Base-by-base conservation (phyloP, 2,113 vertebrate species). In the Rhinopomastus cyanomelas region DNA sequence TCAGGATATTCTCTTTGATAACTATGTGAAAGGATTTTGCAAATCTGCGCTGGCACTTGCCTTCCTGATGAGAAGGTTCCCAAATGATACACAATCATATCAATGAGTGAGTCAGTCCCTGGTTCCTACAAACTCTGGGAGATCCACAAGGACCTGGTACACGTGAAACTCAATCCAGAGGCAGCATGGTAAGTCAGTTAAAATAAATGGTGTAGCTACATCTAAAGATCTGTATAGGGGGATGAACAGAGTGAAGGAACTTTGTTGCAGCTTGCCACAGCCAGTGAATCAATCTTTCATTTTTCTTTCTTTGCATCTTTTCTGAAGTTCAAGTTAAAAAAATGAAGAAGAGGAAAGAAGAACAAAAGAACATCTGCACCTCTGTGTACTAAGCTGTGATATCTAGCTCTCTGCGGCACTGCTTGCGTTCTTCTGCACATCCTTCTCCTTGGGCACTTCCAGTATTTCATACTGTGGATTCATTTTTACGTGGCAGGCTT, bases 1-100 rank as follows among this genome's bases (percentile, higher is more conserved):
- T 69, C 80, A 48, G 44, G 66, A 89, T 86, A 93, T 75, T 77
- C 49, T 77, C 61, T 92, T 84, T 85, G 80, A 74, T 29, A 80
- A 68, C 37, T 30, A 8, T 15, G 73, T 29, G 68, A 84, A 84
- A 85, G 37, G 6, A 72, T 20, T 34, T 66, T 77, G 21, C 46
- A 80, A 82, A 93, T 78, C 73, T 48, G 59, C 55, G 67, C 53
- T 85, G 37, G 55, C 73, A 74, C n/a, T 39, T 61, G 51, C 5
- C 32, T 69, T 83, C 46, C 53, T 68, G 18, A 39, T 44, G n/a
- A 37, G 71, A 69, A 53, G 36, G 30, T 37, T 90, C 37, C 36
- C 36, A 71, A 90, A 48, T 46, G 46, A 25, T 17, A 21, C 39
- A 52, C 23, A 14, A 8, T 34, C 26, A 9, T 34, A 68, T 32